Conservation (phyloP, 2,888 invertebrate species). For the Lasioglossum oenotherae region DNA sequence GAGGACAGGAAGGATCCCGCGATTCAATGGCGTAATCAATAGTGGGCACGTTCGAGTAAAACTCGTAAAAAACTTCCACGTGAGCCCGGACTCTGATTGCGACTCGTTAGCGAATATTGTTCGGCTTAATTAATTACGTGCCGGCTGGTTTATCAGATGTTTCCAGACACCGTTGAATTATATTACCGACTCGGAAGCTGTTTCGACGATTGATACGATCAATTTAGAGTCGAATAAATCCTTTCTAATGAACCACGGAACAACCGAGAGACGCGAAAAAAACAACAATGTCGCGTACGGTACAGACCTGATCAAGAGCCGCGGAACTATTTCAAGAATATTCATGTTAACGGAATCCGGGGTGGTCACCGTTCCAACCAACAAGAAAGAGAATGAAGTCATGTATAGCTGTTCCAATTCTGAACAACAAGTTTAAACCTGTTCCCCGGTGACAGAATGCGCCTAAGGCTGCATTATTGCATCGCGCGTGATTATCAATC, state of each 20-base stretch:
- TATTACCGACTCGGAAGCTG: constrained; percentile 16
- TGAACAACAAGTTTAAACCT: constrained; percentile 30
- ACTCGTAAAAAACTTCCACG: background rate
- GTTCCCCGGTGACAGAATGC: constrained; percentile 24
- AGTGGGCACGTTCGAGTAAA: background rate
- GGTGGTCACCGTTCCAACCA: constrained; percentile 4
- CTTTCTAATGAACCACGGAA: constrained; percentile 11
- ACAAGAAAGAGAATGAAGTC: constrained; percentile 11
- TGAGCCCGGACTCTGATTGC: background rate
- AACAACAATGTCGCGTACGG: background rate
- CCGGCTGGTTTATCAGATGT: constrained; percentile 4
- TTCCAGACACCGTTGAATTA: background rate
- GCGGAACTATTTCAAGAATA: background rate
- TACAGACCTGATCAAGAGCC: background rate
- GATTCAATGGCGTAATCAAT: constrained; percentile 5
- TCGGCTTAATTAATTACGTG: constrained; percentile 19
- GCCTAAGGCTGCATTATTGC: background rate
- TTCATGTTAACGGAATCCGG: constrained; percentile 18
- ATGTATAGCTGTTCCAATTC: background rate
- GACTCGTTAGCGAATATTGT: constrained; percentile 8
- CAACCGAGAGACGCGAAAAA: background rate
- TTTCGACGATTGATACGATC: constrained; percentile 11
- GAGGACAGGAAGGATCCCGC: background rate
- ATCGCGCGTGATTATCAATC: constrained; percentile 1
- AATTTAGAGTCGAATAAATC: background rate